Evolutionary conservation across 2,797 vertebrate genomes (phyloP), one percentile per base, ranked within the genome.

Genomic region (Fratercula arctica): DNA sequence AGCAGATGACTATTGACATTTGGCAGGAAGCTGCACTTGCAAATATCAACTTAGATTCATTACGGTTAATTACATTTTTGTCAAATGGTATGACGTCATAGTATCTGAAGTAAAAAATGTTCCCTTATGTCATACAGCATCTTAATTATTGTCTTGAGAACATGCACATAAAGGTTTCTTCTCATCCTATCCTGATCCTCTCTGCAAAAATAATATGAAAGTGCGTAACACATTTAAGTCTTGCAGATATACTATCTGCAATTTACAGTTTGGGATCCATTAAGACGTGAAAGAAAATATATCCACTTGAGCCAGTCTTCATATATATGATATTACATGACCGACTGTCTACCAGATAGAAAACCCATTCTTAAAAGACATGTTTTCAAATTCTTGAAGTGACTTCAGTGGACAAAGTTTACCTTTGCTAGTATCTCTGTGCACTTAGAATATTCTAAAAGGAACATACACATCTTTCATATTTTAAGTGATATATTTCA

Each of bases 41-140:
- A 85, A 80, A 80, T 69, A 96, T 53, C 83, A 78, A 50, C 87
- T 88, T 57, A 72, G 76, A 94, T 85, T 89, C 82, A 93, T 81
- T 82, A 76, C 0, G 2, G 51, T 81, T 93, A 96, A 94, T 95
- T 72, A 92, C 24, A 41, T 85, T 97, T 95, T 93, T 95, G 78
- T 94, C 75, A 90, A 85, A 66, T 16, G 35, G 57, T 41, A 76
- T 90, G 68, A 94, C 73, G 54, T 87, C 76, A 85, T 31, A 84
- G 31, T 70, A 68, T 86, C 51, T 67, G 57, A 85, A 90, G 89
- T 45, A 53, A 88, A 93, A 95, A 84, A 48, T 10, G 25, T n/a
- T 90, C 74, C 78, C 48, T 75, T 26, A 10, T 50, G n/a, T 76
- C 82, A 77, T 75, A 74, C 3, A 80, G 53, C 43, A 51, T 79